These are phyloP conservation scores for Plebejus argus DNA, from an alignment of 2,888 invertebrate genomes.

Conservation along the genomic window DNA sequence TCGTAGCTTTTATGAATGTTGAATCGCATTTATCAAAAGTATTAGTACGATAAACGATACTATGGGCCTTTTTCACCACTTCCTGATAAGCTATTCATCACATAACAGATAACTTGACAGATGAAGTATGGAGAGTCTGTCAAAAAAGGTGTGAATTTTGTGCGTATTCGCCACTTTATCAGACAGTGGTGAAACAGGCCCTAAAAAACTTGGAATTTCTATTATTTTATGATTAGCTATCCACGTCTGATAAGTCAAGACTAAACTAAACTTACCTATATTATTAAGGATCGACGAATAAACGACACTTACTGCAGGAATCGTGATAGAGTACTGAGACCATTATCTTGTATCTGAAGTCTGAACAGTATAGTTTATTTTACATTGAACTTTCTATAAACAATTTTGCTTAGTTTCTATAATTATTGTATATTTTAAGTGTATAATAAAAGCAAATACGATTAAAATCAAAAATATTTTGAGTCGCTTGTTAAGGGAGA, in stretches of 20 bases:
- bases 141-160: too few species aligned
- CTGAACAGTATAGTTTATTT: neutral
- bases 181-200: too few species aligned
- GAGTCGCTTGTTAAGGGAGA: neutral
- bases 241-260: slow-evolving; percentile 3
- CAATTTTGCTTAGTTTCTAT: neutral
- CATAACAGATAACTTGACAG: too few species aligned
- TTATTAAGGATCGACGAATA: slow-evolving; percentile 1
- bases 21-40: neutral
- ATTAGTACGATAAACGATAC: neutral
- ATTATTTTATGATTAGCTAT: neutral
- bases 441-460: neutral
- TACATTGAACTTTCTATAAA: neutral
- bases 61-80: too few species aligned
- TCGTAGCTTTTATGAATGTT: neutral
- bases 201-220: neutral
- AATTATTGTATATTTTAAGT: neutral
- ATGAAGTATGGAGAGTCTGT: too few species aligned
- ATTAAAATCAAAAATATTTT: neutral
- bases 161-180: too few species aligned
- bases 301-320: slow-evolving; percentile 1
- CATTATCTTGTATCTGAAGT: neutral
- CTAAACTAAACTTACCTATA: neutral
- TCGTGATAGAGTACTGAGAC: slow-evolving; percentile 14
- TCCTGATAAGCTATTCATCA: too few species aligned